Conservation (phyloP, 2,797 vertebrate species). For the Acipenser transmontanus region DNA sequence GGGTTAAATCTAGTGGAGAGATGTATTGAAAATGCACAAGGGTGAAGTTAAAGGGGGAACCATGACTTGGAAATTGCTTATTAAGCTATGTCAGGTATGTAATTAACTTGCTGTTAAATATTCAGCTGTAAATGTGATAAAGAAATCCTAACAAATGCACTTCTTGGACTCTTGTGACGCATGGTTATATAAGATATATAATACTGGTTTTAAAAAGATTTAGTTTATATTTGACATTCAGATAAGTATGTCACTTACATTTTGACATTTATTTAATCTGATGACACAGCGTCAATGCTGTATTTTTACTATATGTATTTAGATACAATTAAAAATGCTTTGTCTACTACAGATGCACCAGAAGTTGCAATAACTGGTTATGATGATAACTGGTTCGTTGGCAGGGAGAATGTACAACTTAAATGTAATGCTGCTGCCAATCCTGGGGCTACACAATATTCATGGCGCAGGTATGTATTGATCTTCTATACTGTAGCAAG, state of each 20-base stretch:
- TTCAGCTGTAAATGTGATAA: neutral
- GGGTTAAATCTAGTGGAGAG: slow-evolving; percentile 31
- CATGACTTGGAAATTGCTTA: neutral
- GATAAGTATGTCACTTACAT: too few species aligned
- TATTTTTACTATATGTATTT: too few species aligned
- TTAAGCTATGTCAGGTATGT: neutral
- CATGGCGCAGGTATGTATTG: slow-evolving; percentile 79
- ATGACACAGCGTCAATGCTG: too few species aligned
- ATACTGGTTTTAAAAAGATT: too few species aligned
- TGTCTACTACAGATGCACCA: slow-evolving; percentile 73
- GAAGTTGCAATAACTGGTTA: slow-evolving; percentile 73
- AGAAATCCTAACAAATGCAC: neutral
- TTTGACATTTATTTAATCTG: too few species aligned
- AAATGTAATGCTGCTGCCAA: slow-evolving; percentile 86
- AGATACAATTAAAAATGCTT: neutral
- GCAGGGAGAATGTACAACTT: slow-evolving; percentile 81
- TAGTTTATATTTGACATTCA: too few species aligned
- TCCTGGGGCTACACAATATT: slow-evolving; percentile 73
- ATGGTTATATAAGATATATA: neutral
- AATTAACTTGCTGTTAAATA: slow-evolving; percentile 16
- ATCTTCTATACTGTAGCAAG: too few species aligned
- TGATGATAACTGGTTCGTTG: slow-evolving; percentile 82
- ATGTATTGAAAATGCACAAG: slow-evolving; percentile 29
- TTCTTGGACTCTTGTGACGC: neutral
- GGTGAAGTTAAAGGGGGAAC: slow-evolving; percentile 36